These are phyloP conservation scores for Galerucella calmariensis DNA, from an alignment of 2,888 invertebrate genomes.

Conservation along the genomic window DNA sequence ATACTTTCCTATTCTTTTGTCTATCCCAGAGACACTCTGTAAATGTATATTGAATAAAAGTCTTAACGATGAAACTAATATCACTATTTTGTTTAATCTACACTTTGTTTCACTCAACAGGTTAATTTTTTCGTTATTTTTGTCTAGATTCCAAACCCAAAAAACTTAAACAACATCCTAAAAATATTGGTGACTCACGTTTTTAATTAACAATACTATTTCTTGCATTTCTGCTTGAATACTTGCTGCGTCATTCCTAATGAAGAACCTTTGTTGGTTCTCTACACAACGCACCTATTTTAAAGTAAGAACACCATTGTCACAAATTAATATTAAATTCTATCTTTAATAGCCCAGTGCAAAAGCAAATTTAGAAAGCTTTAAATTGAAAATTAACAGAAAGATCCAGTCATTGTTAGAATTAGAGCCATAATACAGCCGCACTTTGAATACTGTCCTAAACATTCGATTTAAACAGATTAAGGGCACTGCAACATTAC, in stretches of 20 bases:
- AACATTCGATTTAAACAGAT: no score
- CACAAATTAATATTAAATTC: background rate
- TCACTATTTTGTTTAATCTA: background rate
- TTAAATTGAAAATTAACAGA: no score
- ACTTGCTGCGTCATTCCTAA: constrained; percentile 13
- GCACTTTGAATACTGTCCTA: no score
- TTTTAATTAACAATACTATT: constrained; percentile 12
- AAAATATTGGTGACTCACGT: constrained; percentile 17
- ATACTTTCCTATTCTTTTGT: no score
- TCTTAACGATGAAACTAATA: no score
- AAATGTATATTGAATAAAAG: no score
- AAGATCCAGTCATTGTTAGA: no score
- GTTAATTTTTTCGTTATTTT: background rate
- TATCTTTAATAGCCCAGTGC: no score
- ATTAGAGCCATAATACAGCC: no score
- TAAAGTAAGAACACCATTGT: background rate
- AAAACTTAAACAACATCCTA: constrained; percentile 2
- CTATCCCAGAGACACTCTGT: no score
- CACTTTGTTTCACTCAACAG: background rate
- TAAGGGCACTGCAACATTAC: no score
- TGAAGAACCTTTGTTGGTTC: constrained; percentile 20
- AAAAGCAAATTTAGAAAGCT: no score
- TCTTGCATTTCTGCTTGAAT: constrained; percentile 22
- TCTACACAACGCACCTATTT: constrained; percentile 6
- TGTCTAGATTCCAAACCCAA: background rate